These are phyloP conservation scores for Mactromeris polynyma DNA, from an alignment of 2,888 invertebrate genomes.

Conservation along the genomic window DNA sequence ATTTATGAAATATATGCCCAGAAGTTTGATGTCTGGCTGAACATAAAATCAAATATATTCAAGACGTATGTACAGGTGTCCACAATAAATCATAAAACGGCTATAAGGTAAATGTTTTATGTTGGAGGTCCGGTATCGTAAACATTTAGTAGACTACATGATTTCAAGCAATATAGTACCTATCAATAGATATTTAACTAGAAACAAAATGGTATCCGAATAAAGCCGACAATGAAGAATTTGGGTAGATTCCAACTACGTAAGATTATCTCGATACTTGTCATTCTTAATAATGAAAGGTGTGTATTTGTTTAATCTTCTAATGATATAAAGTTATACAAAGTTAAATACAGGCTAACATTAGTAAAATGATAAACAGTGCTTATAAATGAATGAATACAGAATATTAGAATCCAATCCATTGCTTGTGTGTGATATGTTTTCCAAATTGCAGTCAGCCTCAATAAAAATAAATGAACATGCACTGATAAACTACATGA, in stretches of 20 bases:
- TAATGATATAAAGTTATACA: conserved; percentile 35
- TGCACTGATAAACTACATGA: too few relatives aligned
- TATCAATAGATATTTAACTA: conserved; percentile 10
- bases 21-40: background rate
- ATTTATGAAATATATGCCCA: background rate
- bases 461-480: too few relatives aligned
- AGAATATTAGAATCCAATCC: too few relatives aligned
- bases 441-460: too few relatives aligned
- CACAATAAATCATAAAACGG: background rate
- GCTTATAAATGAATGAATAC: too few relatives aligned
- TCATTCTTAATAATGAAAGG: conserved; percentile 32
- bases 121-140: background rate
- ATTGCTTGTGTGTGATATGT: too few relatives aligned
- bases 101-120: background rate
- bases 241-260: conserved; percentile 25
- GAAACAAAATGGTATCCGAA: conserved; percentile 2
- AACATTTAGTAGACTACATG: background rate
- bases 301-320: conserved; percentile 35
- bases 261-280: conserved; percentile 32
- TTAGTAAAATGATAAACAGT: background rate
- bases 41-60: background rate
- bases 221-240: conserved; percentile 16
- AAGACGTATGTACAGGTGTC: background rate
- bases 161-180: background rate
- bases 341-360: conserved; percentile 27